Evolutionary conservation across 2,888 invertebrate species (phyloP), one percentile per base, ranked within the genome.

Genomic region (Glaucopsyche alexis): DNA sequence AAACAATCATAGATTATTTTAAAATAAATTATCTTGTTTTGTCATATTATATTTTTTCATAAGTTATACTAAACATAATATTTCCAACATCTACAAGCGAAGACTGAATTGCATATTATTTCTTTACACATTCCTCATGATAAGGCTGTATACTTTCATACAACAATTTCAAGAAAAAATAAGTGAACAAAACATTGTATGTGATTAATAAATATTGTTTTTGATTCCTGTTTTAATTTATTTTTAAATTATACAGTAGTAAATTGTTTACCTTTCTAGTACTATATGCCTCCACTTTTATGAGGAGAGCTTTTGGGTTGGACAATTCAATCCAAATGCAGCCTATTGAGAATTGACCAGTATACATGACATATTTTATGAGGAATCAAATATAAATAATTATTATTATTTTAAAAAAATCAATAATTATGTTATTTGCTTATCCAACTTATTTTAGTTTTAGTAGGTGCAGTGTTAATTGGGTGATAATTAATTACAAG

Each of bases 141-240:
- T 82, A 88, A 88, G 90, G 89, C 89, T 91, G 89, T 90, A 86
- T 86, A 85, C 84, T 86, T 74, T 87, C 81, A 81, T 83, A 82
- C 82, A 79, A 80, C 77, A 81, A 76, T 71, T 76, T 77, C 19
- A 74, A 78, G 74, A 75, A 78, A 81, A 82, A 81, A 77, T 79
- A 85, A 84, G 84, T 87, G 88, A 91, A 89, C 90, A 91, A 90
- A 89, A 86, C 84, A 85, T 84, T 88, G 85, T 87, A 85, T 84
- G 85, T 87, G 85, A 89, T 89, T 82, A 89, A 84, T 84, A 79
- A 82, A 83, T 79, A 81, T 82, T 82, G 81, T 83, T 85, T 82
- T 80, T 81, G 80, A 79, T 77, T 73, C 71, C 74, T 74, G 75
- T 77, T 79, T 75, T 78, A 72, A 70, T 71, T 73, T 75, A 73